Percentiles rank a stretch among this genome's conserved stretches.
These are phyloP conservation scores for Chrysopa pallens DNA, from an alignment of 1,140 invertebrate genomes.

Conservation along the genomic window DNA sequence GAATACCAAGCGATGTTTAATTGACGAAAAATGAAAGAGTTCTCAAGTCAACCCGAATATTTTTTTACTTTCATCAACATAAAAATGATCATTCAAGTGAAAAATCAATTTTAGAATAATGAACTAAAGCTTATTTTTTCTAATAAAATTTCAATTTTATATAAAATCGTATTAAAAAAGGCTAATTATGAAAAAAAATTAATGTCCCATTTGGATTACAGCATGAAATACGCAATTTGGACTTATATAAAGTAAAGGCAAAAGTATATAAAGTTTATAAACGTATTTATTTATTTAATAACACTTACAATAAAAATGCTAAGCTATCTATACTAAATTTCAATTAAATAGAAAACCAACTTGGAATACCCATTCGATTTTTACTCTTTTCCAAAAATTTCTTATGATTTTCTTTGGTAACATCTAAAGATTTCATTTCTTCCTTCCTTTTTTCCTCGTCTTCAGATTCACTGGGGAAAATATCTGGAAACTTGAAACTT, in stretches of 20 bases:
- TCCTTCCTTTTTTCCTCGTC: slow-evolving; percentile 22
- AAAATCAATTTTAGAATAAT: no score
- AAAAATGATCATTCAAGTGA: no score
- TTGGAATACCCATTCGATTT: slow-evolving; percentile 30
- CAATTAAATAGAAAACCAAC: slow-evolving; percentile 38
- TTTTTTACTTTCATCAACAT: no score
- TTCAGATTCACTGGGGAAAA: slow-evolving; percentile 21
- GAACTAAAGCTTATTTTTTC: no score
- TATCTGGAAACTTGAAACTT: slow-evolving; percentile 35
- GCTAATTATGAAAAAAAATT: no score
- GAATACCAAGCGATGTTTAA: no score
- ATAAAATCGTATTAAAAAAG: no score
- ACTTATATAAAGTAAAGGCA: background rate
- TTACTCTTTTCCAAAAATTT: slow-evolving; percentile 28
- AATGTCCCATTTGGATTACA: background rate
- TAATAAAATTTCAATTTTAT: no score
- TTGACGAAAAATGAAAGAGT: no score
- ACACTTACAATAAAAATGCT: background rate
- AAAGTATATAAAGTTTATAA: background rate
- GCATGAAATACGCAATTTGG: background rate
- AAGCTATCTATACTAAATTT: background rate
- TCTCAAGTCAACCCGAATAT: no score
- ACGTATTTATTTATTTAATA: background rate
- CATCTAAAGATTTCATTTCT: slow-evolving; percentile 27
- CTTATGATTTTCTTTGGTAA: slow-evolving; percentile 25